Percentiles rank a stretch among this genome's conserved stretches.
Evolutionary conservation across 2,113 vertebrate species (phyloP).

Genomic region (Setophaga kirtlandii): DNA sequence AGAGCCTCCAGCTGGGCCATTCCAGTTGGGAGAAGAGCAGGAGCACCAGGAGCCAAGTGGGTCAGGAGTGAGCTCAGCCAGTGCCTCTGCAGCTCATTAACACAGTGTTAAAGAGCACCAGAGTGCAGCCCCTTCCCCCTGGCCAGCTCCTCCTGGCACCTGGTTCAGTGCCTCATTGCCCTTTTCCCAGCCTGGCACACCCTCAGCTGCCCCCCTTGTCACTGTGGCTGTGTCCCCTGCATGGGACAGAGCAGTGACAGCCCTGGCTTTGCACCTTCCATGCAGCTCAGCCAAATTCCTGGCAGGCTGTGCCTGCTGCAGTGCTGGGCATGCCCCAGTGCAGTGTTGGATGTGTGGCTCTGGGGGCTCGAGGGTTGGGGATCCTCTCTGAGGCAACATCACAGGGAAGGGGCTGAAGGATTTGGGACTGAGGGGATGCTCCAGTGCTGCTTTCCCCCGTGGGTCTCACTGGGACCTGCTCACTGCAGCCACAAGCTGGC

Average conservation of each 20-base stretch:
- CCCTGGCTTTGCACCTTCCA: rapidly evolving
- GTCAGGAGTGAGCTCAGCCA: not conserved
- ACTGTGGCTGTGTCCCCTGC: not conserved
- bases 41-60: not conserved
- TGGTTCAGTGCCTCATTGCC: rapidly evolving
- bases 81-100: not conserved
- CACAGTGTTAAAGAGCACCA: rapidly evolving
- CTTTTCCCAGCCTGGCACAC: not conserved
- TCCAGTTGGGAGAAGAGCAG: not conserved
- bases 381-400: not conserved
- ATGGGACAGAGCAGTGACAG: rapidly evolving
- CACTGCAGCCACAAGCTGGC: not conserved
- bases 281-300: not conserved
- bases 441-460: not conserved
- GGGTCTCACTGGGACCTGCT: not conserved
- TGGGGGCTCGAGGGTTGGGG: not conserved
- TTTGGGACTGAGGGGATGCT: not conserved
- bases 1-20: not conserved
- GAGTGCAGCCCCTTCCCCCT: not conserved
- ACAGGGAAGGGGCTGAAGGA: not conserved
- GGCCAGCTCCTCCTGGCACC: not conserved
- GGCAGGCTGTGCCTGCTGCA: not conserved
- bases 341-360: not conserved
- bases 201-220: not conserved
- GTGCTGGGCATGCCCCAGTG: not conserved